Base-by-base conservation (phyloP, 2,888 invertebrate genomes). In the Dicyrtomina minuta region DNA sequence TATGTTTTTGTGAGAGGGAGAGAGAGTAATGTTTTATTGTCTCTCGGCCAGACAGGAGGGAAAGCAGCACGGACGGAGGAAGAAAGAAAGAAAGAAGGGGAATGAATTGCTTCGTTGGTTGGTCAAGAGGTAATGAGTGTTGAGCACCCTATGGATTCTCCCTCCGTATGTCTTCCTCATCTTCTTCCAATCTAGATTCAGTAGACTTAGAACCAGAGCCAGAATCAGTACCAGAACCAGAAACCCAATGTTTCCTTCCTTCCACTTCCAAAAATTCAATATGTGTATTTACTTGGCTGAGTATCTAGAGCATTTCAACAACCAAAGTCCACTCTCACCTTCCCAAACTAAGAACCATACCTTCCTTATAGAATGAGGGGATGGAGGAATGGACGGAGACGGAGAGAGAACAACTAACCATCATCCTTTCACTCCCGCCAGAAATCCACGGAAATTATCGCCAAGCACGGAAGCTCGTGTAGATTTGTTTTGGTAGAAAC, bases 91-190 rank as follows among this genome's bases (percentile, higher is more conserved):
- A 49, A n/a, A 2, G 5, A 49, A 39, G 39, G 43, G 26, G 61
- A 26, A 61, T 44, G 44, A 61, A 61, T 44, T 61, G 22, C 46
- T 44, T 26, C 43, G 46, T 43, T 61, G 61, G 61, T 44, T 61
- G 61, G 61, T 61, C 61, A 61, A 61, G 55, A 61, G 61, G 61
- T 61, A 61, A 61, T 61, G 61, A 61, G 46, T 46, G 46, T 46
- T 61, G 59, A 59, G 59, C 59, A 59, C 59, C 59, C 59, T 22
- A 59, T 41, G 41, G 59, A 43, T 22, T 22, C 10, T 59, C 4
- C 59, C 46, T 44, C 46, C 26, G 49, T 17, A 3, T 4, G 17
- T n/a, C n/a, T n/a, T n/a, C n/a, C n/a, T n/a, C n/a, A n/a, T 51
- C 13, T 61, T 46, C n/a, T 46, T 46, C 41, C 17, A n/a, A n/a